Evolutionary conservation across 2,113 vertebrate genomes (phyloP).

Genomic region (Oxyura jamaicensis): DNA sequence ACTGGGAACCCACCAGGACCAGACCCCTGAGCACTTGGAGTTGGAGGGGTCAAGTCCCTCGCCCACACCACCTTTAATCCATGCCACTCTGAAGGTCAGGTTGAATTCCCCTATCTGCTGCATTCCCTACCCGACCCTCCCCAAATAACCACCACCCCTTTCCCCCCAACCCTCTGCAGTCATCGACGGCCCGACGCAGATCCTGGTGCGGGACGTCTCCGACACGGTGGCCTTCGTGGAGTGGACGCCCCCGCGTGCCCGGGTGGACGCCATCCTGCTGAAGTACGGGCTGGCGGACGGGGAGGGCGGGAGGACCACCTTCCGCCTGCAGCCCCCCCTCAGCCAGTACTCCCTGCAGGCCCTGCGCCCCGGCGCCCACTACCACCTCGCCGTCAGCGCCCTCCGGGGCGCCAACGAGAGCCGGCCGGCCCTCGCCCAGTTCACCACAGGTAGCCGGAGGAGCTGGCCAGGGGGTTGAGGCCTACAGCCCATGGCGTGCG

Average conservation of each 20-base stretch:
- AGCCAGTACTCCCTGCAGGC: slow-evolving; percentile 97
- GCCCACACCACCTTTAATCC: neutral
- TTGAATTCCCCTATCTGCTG: neutral
- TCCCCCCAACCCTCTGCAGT: slow-evolving; percentile 69
- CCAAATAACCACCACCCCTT: neutral
- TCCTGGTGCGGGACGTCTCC: slow-evolving; percentile 91
- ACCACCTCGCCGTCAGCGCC: slow-evolving; percentile 86
- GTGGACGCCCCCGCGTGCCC: slow-evolving; percentile 90
- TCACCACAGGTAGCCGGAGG: slow-evolving; percentile 86
- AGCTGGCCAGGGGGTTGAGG: neutral
- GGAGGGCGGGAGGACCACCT: slow-evolving; percentile 88
- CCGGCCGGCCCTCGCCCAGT: slow-evolving; percentile 81
- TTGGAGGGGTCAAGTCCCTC: fast-evolving
- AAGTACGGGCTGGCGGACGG: slow-evolving; percentile 88
- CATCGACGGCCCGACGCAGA: slow-evolving; percentile 91
- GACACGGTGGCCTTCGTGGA: slow-evolving; percentile 97
- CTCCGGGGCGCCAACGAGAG: slow-evolving; percentile 89
- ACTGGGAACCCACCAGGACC: neutral
- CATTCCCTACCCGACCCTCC: neutral
- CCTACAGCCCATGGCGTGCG: neutral
- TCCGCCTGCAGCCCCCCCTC: slow-evolving; percentile 92
- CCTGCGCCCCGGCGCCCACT: slow-evolving; percentile 87
- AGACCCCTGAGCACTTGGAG: neutral
- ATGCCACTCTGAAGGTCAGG: fast-evolving
- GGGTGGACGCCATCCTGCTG: slow-evolving; percentile 91